Evolutionary conservation across 2,797 vertebrate species (phyloP), one percentile per base, ranked within the genome.

Genomic region (Pseudochirops cupreus): DNA sequence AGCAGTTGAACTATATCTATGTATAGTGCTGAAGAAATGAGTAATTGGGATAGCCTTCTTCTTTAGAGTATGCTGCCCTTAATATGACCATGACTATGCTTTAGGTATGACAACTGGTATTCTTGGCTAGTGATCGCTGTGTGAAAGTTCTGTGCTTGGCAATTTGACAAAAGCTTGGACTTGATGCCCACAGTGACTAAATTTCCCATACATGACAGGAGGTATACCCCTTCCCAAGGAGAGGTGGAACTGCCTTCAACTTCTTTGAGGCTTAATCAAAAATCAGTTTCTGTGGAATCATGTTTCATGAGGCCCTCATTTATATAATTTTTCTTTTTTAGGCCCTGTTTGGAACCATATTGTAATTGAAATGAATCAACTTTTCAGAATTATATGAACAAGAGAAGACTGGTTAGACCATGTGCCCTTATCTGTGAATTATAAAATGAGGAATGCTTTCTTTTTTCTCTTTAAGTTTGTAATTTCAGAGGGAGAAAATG

Each of bases 401-500:
- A 0, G 58, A 3, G 33, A 95, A 21, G 18, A 62, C 56, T 67
- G 4, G 0, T 93, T 92, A 33, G n/a, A 55, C 33, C 82, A 87
- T 93, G 53, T 92, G 87, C 31, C 31, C 59, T 94, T 46, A 94
- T 74, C 50, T 96, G 3, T 95, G 62, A 28, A 91, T 55, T 82
- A 0, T 50, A 93, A 56, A 90, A 94, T 14, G 16, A 24, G 21
- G 90, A 92, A 13, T 90, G 0, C 1, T 94, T 56, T 56, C 28
- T 56, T 16, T 31, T 56, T 50, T 3, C 2, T 2, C 0, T 57
- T 2, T 93, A 74, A 59, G 13, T 96, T 95, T 92, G 16, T 33
- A 55, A 1, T 92, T 95, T 94, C 93, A 95, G 11, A 46, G 91
- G 46, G 31, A 10, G n/a, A 92, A 92, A 82, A 91, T 95, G 93